Base-by-base conservation (phyloP, 2,888 invertebrate species). In the Mactromeris polynyma region DNA sequence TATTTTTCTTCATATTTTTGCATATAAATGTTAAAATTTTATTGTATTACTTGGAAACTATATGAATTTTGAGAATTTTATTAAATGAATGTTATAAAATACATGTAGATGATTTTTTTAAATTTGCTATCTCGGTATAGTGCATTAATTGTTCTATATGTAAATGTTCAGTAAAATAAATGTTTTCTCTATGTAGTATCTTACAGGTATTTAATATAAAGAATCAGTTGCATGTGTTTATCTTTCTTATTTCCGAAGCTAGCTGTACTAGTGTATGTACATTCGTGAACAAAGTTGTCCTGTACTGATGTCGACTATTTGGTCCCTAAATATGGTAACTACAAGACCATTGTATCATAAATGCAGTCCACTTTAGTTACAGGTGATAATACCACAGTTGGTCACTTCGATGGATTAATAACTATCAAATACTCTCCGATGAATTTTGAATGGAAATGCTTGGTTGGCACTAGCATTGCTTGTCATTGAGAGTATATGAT, bases 1-100 rank as follows among this genome's bases (percentile, higher is more conserved):
- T 73, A 73, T 73, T 73, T 73, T 73, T 73, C 73, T 73, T 73
- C 73, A 36, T 73, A 73, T 73, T 73, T 73, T 73, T 73, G 33
- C 73, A 73, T 73, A 73, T 73, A 73, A 73, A 73, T 73, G 73
- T 73, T 36, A 73, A 33, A 14, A 73, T 73, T 73, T 73, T 73
- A 73, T 73, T 36, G 36, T 73, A 36, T 73, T 73, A 73, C 31
- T 73, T 73, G 73, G 58, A 33, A 73, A 73, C 11, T 73, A 73
- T 73, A 73, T 73, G 36, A 73, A 73, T 73, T 69, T 73, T 73
- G 73, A 73, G 73, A 73, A 73, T 36, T 73, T 73, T 73, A 64
- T 73, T 73, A 73, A 73, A 73, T 31, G 31, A 73, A 33, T 73
- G 73, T 73, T 73, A 36, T 69, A 19, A 73, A 73, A 36, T 73